Evolutionary conservation across 35 echinoderm and acorn worm species (phyloP).

Genomic region (Anneissia japonica): DNA sequence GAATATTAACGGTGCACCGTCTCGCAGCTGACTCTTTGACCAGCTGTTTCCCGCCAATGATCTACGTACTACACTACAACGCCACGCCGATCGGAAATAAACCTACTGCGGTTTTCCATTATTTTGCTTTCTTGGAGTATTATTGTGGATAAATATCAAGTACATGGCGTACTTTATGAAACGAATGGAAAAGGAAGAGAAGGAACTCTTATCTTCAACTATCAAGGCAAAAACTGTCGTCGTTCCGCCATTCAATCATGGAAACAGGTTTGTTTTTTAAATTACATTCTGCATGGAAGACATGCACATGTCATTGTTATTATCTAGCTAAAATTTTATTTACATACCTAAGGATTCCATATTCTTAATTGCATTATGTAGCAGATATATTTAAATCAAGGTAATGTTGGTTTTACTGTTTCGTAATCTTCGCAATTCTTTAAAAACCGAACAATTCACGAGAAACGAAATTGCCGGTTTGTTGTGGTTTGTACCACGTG

Average conservation of each 20-base stretch:
- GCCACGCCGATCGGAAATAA: neutral
- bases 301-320: neutral
- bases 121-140: neutral
- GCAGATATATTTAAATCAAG: neutral
- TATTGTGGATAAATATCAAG: neutral
- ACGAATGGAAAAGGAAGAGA: neutral
- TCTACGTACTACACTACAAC: neutral
- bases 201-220: neutral
- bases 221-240: neutral
- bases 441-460: neutral
- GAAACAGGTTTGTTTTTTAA: neutral
- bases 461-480: neutral
- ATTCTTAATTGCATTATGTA: neutral
- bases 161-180: constrained; percentile 1
- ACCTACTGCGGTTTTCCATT: neutral
- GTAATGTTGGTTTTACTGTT: neutral
- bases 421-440: neutral
- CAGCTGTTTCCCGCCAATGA: constrained; percentile 28
- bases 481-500: neutral
- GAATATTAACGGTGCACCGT: constrained; percentile 1
- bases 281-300: neutral
- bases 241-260: neutral
- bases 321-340: neutral
- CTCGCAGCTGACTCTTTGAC: constrained; percentile 14
- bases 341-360: neutral